phyloP scores from a whole-genome alignment of 2,888 invertebrate species.

The Mythimna lalbum region DNA sequence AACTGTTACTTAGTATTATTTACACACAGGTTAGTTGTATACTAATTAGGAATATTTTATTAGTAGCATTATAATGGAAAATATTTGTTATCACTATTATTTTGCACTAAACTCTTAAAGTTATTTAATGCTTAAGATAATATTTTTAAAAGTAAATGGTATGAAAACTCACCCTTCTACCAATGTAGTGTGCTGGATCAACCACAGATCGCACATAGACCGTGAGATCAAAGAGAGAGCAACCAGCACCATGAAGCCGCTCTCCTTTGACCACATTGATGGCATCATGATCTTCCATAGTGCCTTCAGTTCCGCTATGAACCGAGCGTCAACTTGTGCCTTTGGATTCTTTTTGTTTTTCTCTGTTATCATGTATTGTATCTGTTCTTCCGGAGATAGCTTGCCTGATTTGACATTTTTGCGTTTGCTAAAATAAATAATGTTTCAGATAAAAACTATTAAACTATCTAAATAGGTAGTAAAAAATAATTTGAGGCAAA shows the following conservation, averaged over 20 bases:
- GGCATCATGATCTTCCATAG: constrained; percentile 95
- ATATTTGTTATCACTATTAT: not conserved
- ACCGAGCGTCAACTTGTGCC: constrained; percentile 94
- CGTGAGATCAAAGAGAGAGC: constrained; percentile 96
- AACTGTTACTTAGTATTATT: not conserved
- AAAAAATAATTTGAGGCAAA: not conserved
- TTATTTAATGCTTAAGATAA: not conserved
- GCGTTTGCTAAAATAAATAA: constrained; percentile 63
- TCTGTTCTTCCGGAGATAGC: constrained; percentile 92
- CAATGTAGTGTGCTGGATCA: constrained; percentile 98
- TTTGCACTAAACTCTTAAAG: not conserved
- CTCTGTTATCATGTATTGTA: constrained; percentile 95
- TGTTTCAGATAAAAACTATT: not conserved
- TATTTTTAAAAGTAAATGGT: too few species aligned
- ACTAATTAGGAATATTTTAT: not conserved
- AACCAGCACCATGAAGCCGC: constrained; percentile 93
- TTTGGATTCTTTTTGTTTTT: constrained; percentile 91
- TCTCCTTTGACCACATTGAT: constrained; percentile 94
- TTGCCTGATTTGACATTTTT: constrained; percentile 71
- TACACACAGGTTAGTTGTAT: not conserved
- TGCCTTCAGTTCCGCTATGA: constrained; percentile 93
- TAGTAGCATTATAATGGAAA: not conserved
- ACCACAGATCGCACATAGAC: constrained; percentile 99
- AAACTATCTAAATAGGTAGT: not conserved
- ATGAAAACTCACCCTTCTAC: constrained; percentile 94